Evolutionary conservation across 2,113 vertebrate genomes (phyloP).

Genomic region (Eudyptes chrysolophus): DNA sequence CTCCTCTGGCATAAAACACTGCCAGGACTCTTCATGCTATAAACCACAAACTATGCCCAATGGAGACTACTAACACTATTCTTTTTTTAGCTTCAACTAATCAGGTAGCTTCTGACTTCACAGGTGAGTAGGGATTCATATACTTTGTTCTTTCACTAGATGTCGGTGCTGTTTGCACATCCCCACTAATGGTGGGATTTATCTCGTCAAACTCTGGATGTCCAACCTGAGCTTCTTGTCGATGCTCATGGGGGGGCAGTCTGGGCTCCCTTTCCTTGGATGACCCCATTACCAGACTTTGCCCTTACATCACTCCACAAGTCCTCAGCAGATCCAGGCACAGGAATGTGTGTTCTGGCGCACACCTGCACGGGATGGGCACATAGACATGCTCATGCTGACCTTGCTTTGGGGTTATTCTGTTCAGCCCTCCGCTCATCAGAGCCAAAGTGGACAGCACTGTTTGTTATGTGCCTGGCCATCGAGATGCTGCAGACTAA

Average conservation of each 20-base stretch:
- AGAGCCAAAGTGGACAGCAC: neutral
- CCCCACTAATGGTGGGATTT: neutral
- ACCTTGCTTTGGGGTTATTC: neutral
- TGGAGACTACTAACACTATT: neutral
- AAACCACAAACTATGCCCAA: constrained; percentile 28
- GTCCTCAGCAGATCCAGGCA: neutral
- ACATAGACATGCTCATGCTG: neutral
- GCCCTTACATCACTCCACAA: neutral
- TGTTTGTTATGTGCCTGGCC: neutral
- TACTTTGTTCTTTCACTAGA: neutral
- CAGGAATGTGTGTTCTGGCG: neutral
- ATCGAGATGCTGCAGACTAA: constrained; percentile 32
- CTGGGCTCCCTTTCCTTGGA: neutral
- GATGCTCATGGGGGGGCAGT: neutral
- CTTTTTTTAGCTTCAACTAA: constrained; percentile 1
- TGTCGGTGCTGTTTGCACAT: neutral
- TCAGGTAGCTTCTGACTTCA: neutral
- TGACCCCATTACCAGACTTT: neutral
- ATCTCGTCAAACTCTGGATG: neutral
- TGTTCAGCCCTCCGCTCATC: neutral
- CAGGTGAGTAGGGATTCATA: neutral
- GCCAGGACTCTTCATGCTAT: neutral
- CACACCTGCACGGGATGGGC: fast-evolving
- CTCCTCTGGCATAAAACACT: constrained; percentile 1
- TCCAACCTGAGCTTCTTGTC: neutral